These are phyloP conservation scores for Herminia tarsipennalis DNA, from an alignment of 2,888 invertebrate species.

Conservation along the genomic window DNA sequence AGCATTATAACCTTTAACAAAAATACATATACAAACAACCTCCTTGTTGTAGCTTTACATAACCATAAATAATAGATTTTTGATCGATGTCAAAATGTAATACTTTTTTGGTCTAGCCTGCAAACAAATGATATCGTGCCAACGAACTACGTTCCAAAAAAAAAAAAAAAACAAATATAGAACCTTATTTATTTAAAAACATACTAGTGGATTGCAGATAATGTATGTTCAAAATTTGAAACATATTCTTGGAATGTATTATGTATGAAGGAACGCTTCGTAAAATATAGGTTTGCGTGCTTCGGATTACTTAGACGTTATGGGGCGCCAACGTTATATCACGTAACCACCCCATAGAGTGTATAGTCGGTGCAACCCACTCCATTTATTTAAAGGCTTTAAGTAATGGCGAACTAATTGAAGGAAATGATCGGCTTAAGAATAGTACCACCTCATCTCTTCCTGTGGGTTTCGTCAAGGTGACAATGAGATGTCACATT, in stretches of 20 bases:
- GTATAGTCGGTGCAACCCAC: constrained; percentile 17
- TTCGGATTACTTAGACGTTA: constrained; percentile 62
- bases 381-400: constrained; percentile 19
- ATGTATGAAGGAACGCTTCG: constrained; percentile 56
- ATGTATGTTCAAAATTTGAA: constrained; percentile 43
- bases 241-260: constrained; percentile 53
- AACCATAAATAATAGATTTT: too few species aligned
- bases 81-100: too few species aligned
- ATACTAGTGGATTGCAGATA: constrained; percentile 7
- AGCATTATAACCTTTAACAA: too few species aligned
- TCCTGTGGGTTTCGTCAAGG: too few species aligned
- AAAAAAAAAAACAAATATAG: constrained; percentile 10
- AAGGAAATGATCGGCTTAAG: too few species aligned
- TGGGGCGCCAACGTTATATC: constrained; percentile 48
- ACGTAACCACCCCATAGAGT: constrained; percentile 31
- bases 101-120: not conserved
- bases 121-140: not conserved
- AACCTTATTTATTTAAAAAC: constrained; percentile 42
- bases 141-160: constrained; percentile 15
- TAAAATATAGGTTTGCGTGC: constrained; percentile 76
- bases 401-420: constrained; percentile 21
- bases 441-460: too few species aligned
- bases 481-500: too few species aligned
- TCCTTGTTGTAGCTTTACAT: too few species aligned
- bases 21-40: too few species aligned